A percentile compares a stretch with the other conserved stretches of the same genome.
phyloP scores from a whole-genome alignment of 2,113 vertebrate genomes.

The Brachionichthys hirsutus region DNA sequence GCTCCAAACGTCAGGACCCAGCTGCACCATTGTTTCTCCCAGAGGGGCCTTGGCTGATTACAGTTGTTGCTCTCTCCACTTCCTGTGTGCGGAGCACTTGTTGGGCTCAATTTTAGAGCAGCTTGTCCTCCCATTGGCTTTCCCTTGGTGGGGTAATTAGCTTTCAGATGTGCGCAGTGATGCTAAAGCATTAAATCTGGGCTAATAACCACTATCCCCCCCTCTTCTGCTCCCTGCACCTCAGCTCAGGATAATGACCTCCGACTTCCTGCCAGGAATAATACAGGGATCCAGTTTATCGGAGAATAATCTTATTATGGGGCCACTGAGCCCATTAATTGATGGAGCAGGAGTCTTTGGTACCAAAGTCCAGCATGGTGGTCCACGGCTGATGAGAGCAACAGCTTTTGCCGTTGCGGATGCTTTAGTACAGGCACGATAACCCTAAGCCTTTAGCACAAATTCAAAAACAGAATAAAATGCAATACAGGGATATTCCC shows the following conservation, averaged over 20 bases:
- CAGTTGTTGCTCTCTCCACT: constrained; percentile 39
- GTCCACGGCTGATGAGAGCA: too few relatives aligned
- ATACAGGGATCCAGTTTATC: constrained; percentile 20
- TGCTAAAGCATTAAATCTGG: constrained; percentile 22
- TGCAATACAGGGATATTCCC: too few relatives aligned
- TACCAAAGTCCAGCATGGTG: too few relatives aligned
- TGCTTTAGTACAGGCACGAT: too few relatives aligned
- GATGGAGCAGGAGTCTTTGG: constrained; percentile 16
- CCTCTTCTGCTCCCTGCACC: constrained; percentile 6
- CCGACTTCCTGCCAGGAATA: constrained; percentile 21
- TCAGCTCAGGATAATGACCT: constrained; percentile 22
- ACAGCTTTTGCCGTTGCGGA: too few relatives aligned
- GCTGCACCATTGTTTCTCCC: constrained; percentile 32
- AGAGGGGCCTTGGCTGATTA: constrained; percentile 28
- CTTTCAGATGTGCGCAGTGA: constrained; percentile 22
- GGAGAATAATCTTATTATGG: constrained; percentile 38
- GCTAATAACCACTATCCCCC: constrained; percentile 27
- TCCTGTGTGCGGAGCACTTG: constrained; percentile 19
- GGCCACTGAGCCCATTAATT: constrained; percentile 7
- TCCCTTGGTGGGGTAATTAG: constrained; percentile 24
- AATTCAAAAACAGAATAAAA: too few relatives aligned
- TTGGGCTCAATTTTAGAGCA: background rate
- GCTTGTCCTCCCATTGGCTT: constrained; percentile 26
- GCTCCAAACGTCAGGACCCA: constrained; percentile 1
- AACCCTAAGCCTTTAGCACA: too few relatives aligned